Base-by-base conservation (phyloP, 1,140 invertebrate species). In the Drosophila trapezifrons region DNA sequence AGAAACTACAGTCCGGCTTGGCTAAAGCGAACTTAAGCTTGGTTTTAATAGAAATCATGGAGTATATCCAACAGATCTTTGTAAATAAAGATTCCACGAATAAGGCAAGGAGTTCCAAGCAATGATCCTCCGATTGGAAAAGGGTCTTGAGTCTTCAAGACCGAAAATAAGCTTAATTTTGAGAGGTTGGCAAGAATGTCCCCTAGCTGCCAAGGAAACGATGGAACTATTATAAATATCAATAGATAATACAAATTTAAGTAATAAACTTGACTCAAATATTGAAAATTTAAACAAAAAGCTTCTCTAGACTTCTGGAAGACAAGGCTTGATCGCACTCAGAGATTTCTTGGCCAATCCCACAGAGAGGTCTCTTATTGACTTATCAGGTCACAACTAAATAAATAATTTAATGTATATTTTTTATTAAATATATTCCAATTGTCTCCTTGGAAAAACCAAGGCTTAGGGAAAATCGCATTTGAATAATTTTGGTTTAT, bases 1-100 rank as follows among this genome's bases (percentile, higher is more conserved):
- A 54, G 42, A 59, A 56, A 37, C 18, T 49, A 71, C 60, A 71
- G 45, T 40, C 12, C 6, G 47, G 59, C 43, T 62, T 66, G 35
- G 18, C 9, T 3, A 47, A 40, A 18, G n/a, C 9, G 32, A 12
- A 52, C 35, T 3, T 1, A 35, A 20, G 49, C 29, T 20, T 2
- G 17, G 18, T 18, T 17, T 18, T 2, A 17, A 42, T 17, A 3
- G 7, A 17, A 42, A 42, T 7, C 4, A 5, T 17, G n/a, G 2
- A 10, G n/a, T 27, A 10, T 27, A 3, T 17, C 9, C 3, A 10
- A 32, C 9, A 10, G 32, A 29, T 29, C 27, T 29, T 29, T 8
- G 27, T 2, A 29, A 29, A 7, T 27, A 1, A 27, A 27, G 25
- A 32, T 32, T 32, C 29, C 1, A 2, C n/a, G n/a, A n/a, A n/a